Percentiles rank a stretch among this genome's conserved stretches.
Evolutionary conservation across 2,888 invertebrate species (phyloP).

Genomic region (Pristionchus entomophagus): DNA sequence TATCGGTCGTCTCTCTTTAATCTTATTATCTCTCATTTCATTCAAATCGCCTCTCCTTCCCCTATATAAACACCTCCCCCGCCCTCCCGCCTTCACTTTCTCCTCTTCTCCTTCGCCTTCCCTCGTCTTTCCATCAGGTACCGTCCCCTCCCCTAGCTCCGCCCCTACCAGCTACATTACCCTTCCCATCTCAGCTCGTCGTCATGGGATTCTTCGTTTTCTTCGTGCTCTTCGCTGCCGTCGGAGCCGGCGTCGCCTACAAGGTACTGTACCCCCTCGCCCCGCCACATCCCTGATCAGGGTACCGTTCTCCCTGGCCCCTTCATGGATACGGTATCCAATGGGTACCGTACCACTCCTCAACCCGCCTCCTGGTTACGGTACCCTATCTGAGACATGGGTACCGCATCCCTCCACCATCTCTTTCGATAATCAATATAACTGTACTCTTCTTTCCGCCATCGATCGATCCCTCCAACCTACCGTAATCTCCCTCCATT

Average conservation of each 20-base stretch:
- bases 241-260: background rate
- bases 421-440: too few species aligned
- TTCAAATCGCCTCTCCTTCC: background rate
- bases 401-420: too few species aligned
- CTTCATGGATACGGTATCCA: background rate
- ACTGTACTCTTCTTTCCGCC: background rate
- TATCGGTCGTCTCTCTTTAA: too few species aligned
- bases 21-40: background rate
- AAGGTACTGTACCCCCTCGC: conserved; percentile 13
- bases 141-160: background rate
- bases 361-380: background rate
- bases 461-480: background rate
- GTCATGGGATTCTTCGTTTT: conserved; percentile 17
- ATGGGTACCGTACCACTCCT: background rate
- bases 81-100: too few species aligned
- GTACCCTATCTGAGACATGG: too few species aligned
- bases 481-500: background rate
- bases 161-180: background rate
- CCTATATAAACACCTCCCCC: background rate
- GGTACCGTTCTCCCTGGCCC: background rate
- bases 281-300: background rate
- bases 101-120: too few species aligned
- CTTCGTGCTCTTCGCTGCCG: background rate
- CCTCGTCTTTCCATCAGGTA: background rate
- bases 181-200: background rate